These are phyloP conservation scores for Pyrocephalus nanus DNA, from an alignment of 2,797 vertebrate genomes.

Conservation along the genomic window DNA sequence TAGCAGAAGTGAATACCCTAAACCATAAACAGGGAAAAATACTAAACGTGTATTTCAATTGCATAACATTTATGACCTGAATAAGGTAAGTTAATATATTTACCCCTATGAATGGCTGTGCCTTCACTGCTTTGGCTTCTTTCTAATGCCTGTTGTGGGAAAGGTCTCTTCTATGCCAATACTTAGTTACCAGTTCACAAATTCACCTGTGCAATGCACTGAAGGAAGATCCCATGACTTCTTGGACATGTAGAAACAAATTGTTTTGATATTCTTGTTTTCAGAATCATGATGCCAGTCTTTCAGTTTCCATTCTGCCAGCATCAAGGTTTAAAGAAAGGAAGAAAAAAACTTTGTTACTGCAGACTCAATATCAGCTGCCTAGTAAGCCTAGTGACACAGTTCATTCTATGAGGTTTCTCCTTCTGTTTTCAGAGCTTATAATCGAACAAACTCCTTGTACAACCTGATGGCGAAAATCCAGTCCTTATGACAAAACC, in stretches of 20 bases:
- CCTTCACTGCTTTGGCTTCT: neutral
- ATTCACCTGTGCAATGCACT: neutral
- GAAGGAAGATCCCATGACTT: neutral
- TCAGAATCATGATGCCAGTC: neutral
- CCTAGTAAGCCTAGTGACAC: neutral
- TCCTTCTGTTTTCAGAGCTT: neutral
- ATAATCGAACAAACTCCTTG: neutral
- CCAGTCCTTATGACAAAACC: neutral
- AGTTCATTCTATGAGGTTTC: neutral
- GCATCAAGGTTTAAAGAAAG: neutral
- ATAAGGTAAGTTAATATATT: neutral
- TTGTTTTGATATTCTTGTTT: neutral
- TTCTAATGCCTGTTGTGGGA: neutral
- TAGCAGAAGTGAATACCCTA: neutral
- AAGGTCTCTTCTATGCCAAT: neutral
- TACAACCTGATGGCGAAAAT: neutral
- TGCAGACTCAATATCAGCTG: neutral
- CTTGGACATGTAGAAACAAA: neutral
- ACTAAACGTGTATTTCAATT: neutral
- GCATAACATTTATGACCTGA: neutral
- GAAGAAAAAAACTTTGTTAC: neutral
- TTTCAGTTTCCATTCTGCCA: neutral
- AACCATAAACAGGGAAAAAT: neutral
- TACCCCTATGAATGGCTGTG: neutral
- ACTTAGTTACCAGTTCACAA: neutral